Evolutionary conservation across 2,797 vertebrate species (phyloP), one percentile per base, ranked within the genome.

Genomic region (Benthosema pterotum): DNA sequence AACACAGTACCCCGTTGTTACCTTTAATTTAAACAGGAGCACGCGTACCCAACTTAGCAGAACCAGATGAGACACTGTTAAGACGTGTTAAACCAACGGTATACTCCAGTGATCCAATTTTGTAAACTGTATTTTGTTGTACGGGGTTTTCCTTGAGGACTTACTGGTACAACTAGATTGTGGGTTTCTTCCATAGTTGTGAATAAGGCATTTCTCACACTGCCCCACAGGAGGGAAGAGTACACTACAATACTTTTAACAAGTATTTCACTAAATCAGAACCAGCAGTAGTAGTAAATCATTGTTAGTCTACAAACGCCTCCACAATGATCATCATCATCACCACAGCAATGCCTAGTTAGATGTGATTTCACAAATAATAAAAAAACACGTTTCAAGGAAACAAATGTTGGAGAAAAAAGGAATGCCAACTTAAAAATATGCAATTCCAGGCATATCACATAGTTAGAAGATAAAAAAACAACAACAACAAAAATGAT

Each of bases 191-290:
- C 53, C n/a, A 17, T 49, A 4, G 49, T 4, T 28, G 11, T 13
- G 64, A 43, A 59, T 70, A 79, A 83, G 83, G 72, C 64, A 11
- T 69, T 74, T 58, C 60, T 69, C 56, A 56, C 8, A 0, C 42
- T 58, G 69, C 66, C 56, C 25, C 57, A 48, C 54, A 52, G 64
- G 19, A n/a, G 63, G 6, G 59, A 60, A 42, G 43, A 63, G 60
- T 16, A 62, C 19, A 42, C 14, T 76, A 77, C 80, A 81, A 77
- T 84, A 83, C 73, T 60, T 25, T 59, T 17, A 74, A 25, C 70
- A 49, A 66, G 62, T 57, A 67, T 62, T 42, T 13, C 45, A 55
- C 11, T 32, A 52, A 51, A 70, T 57, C 28, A 65, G 71, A 59
- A 70, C 63, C 77, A 77, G 75, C 61, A 76, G 74, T 76, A 25